phyloP scores from a whole-genome alignment of 2,797 vertebrate species.

The Brachyalestes nurse region DNA sequence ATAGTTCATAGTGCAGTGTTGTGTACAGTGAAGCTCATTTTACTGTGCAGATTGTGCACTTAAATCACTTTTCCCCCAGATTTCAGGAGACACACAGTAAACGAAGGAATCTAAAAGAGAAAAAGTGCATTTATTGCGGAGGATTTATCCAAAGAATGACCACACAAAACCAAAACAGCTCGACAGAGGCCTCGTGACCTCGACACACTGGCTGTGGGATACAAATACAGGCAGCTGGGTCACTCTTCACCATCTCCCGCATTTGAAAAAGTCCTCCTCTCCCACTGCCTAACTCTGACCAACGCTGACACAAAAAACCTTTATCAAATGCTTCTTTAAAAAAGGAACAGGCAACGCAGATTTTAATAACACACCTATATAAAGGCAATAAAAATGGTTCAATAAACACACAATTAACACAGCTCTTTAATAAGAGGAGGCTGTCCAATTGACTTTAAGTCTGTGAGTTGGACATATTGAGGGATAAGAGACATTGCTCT shows the following conservation, averaged over 20 bases:
- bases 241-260: constrained; percentile 14
- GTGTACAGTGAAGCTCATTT: not conserved
- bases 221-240: constrained; percentile 32
- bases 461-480: constrained; percentile 35
- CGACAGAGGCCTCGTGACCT: constrained; percentile 47
- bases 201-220: constrained; percentile 40
- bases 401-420: constrained; percentile 69
- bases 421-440: constrained; percentile 57
- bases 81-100: constrained; percentile 36
- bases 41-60: not conserved
- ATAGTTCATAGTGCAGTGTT: too few relatives aligned
- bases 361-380: constrained; percentile 66
- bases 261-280: constrained; percentile 41
- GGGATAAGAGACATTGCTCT: constrained; percentile 9
- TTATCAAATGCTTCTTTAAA: constrained; percentile 59
- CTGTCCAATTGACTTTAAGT: constrained; percentile 50
- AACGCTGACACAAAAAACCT: constrained; percentile 47
- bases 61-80: not conserved
- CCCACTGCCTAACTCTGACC: constrained; percentile 50
- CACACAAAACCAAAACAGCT: constrained; percentile 53
- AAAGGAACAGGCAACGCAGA: constrained; percentile 60
- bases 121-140: constrained; percentile 84
- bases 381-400: constrained; percentile 64
- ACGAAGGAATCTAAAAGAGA: constrained; percentile 51
- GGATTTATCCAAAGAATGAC: constrained; percentile 64